A percentile compares a stretch with the other conserved stretches of the same genome.
These are phyloP conservation scores for Schrankia costaestrigalis DNA, from an alignment of 2,888 invertebrate genomes.

Conservation along the genomic window DNA sequence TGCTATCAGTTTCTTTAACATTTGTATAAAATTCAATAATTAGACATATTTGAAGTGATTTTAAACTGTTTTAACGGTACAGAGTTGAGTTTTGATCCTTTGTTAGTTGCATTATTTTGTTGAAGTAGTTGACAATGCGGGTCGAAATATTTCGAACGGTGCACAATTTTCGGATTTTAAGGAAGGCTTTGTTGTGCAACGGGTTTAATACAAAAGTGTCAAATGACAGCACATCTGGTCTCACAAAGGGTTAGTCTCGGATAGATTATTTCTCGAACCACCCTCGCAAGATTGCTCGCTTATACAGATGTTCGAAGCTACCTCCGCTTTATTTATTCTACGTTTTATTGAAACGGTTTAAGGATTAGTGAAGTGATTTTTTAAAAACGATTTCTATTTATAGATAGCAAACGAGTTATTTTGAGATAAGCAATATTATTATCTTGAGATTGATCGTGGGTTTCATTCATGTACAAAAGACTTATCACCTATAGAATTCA, in stretches of 20 bases:
- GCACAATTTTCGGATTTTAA: conserved; percentile 78
- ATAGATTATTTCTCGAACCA: conserved; percentile 79
- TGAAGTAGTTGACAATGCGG: conserved; percentile 72
- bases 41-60: background rate
- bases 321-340: conserved; percentile 40
- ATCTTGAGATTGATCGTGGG: background rate
- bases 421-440: background rate
- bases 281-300: conserved; percentile 77
- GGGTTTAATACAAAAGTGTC: conserved; percentile 81
- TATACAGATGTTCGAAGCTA: conserved; percentile 72
- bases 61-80: background rate
- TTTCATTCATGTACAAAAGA: too few relatives aligned
- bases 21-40: background rate
- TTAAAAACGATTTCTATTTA: conserved; percentile 8
- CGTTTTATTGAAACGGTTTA: conserved; percentile 40
- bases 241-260: conserved; percentile 76
- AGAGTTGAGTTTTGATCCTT: conserved; percentile 26
- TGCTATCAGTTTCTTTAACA: conserved; percentile 10
- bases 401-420: conserved; percentile 6
- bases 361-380: conserved; percentile 39
- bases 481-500: too few relatives aligned
- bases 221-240: conserved; percentile 80
- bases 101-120: conserved; percentile 39
- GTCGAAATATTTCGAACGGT: conserved; percentile 70
- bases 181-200: conserved; percentile 79